Evolutionary conservation across 2,113 vertebrate species (phyloP).

Genomic region (Ailurus styani): DNA sequence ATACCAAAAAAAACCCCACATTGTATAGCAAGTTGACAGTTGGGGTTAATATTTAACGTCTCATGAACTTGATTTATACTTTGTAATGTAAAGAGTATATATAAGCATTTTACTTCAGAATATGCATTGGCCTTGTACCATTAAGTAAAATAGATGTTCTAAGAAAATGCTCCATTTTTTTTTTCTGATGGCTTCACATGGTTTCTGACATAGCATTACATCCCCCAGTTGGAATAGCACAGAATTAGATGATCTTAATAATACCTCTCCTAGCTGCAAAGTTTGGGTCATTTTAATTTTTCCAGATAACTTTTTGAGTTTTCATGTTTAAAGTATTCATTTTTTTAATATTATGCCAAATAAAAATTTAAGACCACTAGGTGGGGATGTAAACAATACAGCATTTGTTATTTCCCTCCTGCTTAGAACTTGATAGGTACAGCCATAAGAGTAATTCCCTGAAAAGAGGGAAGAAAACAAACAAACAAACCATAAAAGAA

Average conservation of each 20-base stretch:
- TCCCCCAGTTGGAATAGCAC: background rate
- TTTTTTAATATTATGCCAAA: constrained; percentile 68
- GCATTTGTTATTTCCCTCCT: background rate
- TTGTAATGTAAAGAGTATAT: background rate
- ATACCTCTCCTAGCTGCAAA: background rate
- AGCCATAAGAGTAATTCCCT: background rate
- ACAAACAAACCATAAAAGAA: background rate
- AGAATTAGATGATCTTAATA: background rate
- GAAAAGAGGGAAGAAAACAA: constrained; percentile 46
- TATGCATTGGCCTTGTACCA: background rate
- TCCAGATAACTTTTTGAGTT: background rate
- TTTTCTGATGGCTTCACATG: background rate
- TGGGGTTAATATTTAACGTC: background rate
- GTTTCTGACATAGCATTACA: background rate
- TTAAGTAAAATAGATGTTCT: background rate
- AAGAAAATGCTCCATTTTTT: background rate
- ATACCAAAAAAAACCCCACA: background rate
- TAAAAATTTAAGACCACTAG: constrained; percentile 69
- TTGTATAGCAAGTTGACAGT: background rate
- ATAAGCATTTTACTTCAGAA: constrained; percentile 39
- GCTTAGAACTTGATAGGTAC: background rate
- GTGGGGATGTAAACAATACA: constrained; percentile 69
- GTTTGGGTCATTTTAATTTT: background rate
- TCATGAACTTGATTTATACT: background rate
- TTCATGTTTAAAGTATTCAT: constrained; percentile 20